These are phyloP conservation scores for Melitaea cinxia DNA, from an alignment of 1,140 invertebrate species.

Conservation along the genomic window DNA sequence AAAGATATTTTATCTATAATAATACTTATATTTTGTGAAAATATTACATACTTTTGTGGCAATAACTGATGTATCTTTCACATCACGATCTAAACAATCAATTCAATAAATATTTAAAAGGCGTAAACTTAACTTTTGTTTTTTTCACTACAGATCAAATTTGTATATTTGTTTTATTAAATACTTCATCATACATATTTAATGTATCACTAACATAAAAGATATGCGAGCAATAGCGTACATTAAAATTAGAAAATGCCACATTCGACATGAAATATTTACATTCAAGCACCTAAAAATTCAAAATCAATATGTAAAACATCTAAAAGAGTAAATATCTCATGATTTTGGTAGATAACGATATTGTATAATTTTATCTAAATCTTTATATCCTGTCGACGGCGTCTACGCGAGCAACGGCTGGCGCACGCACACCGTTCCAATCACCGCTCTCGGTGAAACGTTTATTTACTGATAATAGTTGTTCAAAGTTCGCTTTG, in stretches of 20 bases:
- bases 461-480: conserved; percentile 63
- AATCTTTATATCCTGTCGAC: conserved; percentile 48
- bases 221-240: neutral
- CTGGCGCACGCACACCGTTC: conserved; percentile 61
- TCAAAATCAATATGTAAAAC: neutral
- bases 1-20: conserved; percentile 32
- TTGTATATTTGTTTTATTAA: neutral
- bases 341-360: conserved; percentile 19
- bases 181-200: neutral
- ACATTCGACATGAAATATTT: neutral
- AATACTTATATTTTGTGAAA: conserved; percentile 37
- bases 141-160: conserved; percentile 6
- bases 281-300: conserved; percentile 1
- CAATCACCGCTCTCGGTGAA: conserved; percentile 70
- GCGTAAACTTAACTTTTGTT: conserved; percentile 23
- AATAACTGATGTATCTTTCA: conserved; percentile 34
- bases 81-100: conserved; percentile 23
- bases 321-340: neutral
- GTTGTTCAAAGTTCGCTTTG: conserved; percentile 72
- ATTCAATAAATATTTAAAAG: conserved; percentile 34
- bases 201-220: neutral
- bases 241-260: neutral
- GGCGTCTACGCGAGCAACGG: conserved; percentile 52
- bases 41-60: conserved; percentile 31
- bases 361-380: conserved; percentile 19